Percentiles rank a stretch among this genome's conserved stretches.
Evolutionary conservation across 2,888 invertebrate species (phyloP).

Genomic region (Antheraea assamensis): DNA sequence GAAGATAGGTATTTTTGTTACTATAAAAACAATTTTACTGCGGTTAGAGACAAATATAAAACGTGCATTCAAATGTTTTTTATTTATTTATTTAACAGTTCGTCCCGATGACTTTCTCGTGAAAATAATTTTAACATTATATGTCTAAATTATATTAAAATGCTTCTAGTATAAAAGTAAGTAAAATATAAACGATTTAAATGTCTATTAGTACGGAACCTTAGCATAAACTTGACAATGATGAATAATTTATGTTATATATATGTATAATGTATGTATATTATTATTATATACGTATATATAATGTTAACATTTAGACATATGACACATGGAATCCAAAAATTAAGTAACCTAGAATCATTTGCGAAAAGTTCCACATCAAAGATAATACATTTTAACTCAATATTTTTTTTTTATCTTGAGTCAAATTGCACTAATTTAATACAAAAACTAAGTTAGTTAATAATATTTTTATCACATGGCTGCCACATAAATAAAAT

Average conservation of each 20-base stretch:
- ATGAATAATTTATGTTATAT: too few species aligned
- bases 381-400: too few species aligned
- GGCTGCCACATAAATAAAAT: neutral
- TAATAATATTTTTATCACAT: neutral
- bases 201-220: neutral
- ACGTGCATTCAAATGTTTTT: too few species aligned
- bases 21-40: conserved; percentile 21
- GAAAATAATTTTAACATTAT: too few species aligned
- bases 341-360: too few species aligned
- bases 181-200: neutral
- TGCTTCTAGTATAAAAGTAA: neutral
- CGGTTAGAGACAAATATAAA: conserved; percentile 2
- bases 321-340: too few species aligned
- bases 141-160: neutral
- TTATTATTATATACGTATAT: too few species aligned
- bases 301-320: too few species aligned
- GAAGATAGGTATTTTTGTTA: conserved; percentile 25
- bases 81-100: too few species aligned
- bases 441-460: neutral
- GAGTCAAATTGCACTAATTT: neutral
- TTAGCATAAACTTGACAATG: neutral
- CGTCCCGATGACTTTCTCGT: neutral
- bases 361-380: too few species aligned
- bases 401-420: neutral
- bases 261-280: too few species aligned